Conservation (phyloP, 2,797 vertebrate species). For the Antennarius maculatus region DNA sequence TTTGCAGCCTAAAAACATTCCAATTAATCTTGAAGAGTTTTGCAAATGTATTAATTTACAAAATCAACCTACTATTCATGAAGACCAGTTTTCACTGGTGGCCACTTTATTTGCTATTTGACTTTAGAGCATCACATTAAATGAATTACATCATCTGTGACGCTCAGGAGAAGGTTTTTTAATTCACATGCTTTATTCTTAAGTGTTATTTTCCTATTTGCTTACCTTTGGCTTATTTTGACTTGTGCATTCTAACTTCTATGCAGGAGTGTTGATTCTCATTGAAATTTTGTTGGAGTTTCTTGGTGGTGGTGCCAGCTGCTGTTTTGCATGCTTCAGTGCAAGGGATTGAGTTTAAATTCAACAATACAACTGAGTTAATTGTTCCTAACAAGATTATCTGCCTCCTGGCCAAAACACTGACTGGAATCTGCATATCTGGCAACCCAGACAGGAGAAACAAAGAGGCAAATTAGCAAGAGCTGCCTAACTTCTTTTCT, state of each 20-base stretch:
- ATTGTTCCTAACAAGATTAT: conserved; percentile 75
- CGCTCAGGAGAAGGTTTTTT: not conserved
- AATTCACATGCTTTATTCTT: conserved; percentile 27
- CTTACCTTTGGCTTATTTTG: conserved; percentile 20
- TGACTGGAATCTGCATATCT: conserved; percentile 69
- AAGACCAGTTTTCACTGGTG: not conserved
- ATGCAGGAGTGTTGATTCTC: conserved; percentile 10
- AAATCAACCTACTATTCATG: too few relatives aligned
- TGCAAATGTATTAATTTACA: too few relatives aligned
- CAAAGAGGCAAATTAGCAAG: conserved; percentile 49
- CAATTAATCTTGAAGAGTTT: too few relatives aligned
- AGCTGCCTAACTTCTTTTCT: conserved; percentile 54
- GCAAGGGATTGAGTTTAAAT: conserved; percentile 58
- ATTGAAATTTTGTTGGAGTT: conserved; percentile 43
- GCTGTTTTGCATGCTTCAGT: conserved; percentile 40
- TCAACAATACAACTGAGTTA: conserved; percentile 65
- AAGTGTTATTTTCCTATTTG: not conserved
- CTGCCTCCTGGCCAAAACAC: conserved; percentile 65
- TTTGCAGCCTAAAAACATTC: too few relatives aligned
- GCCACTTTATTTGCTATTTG: not conserved
- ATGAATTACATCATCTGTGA: conserved; percentile 11
- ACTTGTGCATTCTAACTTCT: conserved; percentile 14
- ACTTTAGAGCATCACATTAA: not conserved
- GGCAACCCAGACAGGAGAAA: conserved; percentile 57
- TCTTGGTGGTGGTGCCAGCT: conserved; percentile 30